These are phyloP conservation scores for Perodicticus potto DNA, from an alignment of 2,797 vertebrate species.

Conservation along the genomic window DNA sequence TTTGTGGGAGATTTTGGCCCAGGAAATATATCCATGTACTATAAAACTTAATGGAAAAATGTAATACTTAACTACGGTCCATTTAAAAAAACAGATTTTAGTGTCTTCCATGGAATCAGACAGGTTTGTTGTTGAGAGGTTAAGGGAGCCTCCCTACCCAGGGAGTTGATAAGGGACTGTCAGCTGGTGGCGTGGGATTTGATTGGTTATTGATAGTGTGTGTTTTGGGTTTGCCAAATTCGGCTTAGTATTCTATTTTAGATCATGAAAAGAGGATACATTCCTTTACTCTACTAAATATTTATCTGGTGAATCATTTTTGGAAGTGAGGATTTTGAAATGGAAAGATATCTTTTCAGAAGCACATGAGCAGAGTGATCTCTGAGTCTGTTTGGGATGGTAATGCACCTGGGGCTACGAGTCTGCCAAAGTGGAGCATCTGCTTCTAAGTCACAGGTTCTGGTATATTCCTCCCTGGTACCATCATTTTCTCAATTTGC, in stretches of 20 bases:
- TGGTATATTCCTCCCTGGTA: slow-evolving; percentile 24
- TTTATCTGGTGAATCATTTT: slow-evolving; percentile 67
- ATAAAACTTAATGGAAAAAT: slow-evolving; percentile 61
- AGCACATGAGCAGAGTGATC: background rate
- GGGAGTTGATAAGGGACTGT: background rate
- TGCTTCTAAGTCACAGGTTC: slow-evolving; percentile 42
- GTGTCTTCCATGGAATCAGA: background rate
- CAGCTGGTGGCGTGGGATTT: background rate
- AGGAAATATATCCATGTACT: slow-evolving; percentile 21
- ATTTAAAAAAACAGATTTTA: slow-evolving; percentile 61
- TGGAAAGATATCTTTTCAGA: slow-evolving; percentile 70
- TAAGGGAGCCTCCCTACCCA: slow-evolving; percentile 38
- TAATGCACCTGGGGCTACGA: background rate
- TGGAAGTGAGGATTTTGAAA: slow-evolving; percentile 71
- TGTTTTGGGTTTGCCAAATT: slow-evolving; percentile 42
- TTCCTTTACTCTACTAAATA: slow-evolving; percentile 55
- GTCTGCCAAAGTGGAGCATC: slow-evolving; percentile 61
- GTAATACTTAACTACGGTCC: slow-evolving; percentile 37
- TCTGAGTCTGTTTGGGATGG: slow-evolving; percentile 30
- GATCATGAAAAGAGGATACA: slow-evolving; percentile 50
- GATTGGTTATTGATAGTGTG: slow-evolving; percentile 2
- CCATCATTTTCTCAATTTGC: slow-evolving; percentile 25
- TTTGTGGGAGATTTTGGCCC: slow-evolving; percentile 64
- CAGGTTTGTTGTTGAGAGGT: slow-evolving; percentile 42
- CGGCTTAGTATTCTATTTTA: slow-evolving; percentile 48